Percentiles rank a stretch among this genome's conserved stretches.
Conservation (phyloP, 2,888 invertebrate species). For the Podabrus alpinus region DNA sequence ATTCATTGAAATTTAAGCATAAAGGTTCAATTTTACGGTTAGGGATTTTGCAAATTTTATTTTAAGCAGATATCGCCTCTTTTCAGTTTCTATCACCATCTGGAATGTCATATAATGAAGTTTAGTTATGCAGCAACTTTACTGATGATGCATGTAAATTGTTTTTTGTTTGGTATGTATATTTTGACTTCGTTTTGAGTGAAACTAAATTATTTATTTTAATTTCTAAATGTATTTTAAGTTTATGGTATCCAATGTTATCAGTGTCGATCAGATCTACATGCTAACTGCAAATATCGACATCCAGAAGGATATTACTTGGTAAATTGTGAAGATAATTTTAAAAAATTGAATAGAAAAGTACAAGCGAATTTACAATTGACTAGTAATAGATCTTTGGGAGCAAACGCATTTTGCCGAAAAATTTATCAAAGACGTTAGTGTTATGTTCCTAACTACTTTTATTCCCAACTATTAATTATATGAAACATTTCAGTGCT, state of each 20-base stretch:
- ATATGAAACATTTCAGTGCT: slow-evolving; percentile 8
- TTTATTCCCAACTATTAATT: too few relatives aligned
- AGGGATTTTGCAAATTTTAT: not conserved
- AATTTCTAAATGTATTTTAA: slow-evolving; percentile 42
- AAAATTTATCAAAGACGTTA: slow-evolving; percentile 17
- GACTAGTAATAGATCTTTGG: not conserved
- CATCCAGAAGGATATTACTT: slow-evolving; percentile 1
- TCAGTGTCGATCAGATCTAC: slow-evolving; percentile 72
- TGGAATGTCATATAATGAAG: slow-evolving; percentile 35
- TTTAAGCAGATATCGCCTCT: slow-evolving; percentile 5
- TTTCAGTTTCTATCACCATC: slow-evolving; percentile 11
- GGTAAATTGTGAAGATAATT: not conserved
- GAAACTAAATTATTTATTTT: not conserved
- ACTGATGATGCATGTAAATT: slow-evolving; percentile 22
- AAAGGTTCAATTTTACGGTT: not conserved
- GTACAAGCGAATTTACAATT: not conserved
- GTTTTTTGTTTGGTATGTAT: slow-evolving; percentile 17
- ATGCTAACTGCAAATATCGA: slow-evolving; percentile 62
- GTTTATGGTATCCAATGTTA: slow-evolving; percentile 65
- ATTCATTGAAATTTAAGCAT: not conserved
- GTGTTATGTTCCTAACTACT: not conserved
- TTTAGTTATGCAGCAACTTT: slow-evolving; percentile 29
- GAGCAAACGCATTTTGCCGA: slow-evolving; percentile 1
- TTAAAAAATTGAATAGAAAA: not conserved
- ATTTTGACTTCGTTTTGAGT: not conserved